Evolutionary conservation across 2,888 invertebrate species (phyloP).

Genomic region (Adineta ricciae): DNA sequence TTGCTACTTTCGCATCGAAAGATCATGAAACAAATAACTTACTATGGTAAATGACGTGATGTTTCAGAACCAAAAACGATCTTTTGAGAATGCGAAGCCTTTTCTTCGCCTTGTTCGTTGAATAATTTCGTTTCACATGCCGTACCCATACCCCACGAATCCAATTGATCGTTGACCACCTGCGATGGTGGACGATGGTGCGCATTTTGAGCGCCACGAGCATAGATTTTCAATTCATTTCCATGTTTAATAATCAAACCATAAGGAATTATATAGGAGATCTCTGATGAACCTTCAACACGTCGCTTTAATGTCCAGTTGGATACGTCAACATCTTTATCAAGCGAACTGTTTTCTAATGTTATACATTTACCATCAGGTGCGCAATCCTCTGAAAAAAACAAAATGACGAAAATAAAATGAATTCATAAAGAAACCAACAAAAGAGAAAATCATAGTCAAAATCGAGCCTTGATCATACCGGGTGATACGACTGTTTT

Average conservation of each 20-base stretch:
- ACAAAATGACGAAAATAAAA: not conserved
- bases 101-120: slow-evolving; percentile 52
- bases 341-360: slow-evolving; percentile 42
- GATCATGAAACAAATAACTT: not conserved
- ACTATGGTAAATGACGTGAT: slow-evolving; percentile 1
- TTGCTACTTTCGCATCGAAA: too few relatives aligned
- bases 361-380: slow-evolving; percentile 43
- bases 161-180: slow-evolving; percentile 43
- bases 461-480: not conserved
- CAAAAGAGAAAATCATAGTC: not conserved
- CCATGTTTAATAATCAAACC: not conserved
- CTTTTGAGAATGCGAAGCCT: slow-evolving; percentile 53
- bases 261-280: not conserved
- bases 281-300: slow-evolving; percentile 1
- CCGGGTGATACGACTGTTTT: not conserved
- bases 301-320: not conserved
- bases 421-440: not conserved
- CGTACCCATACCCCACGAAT: slow-evolving; percentile 51
- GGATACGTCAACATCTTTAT: slow-evolving; percentile 36
- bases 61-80: slow-evolving; percentile 44
- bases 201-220: slow-evolving; percentile 37
- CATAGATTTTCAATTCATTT: slow-evolving; percentile 41
- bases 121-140: slow-evolving; percentile 51
- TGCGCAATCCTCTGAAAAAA: slow-evolving; percentile 37
- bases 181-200: slow-evolving; percentile 34